Evolutionary conservation across 1,140 invertebrate genomes (phyloP).

Genomic region (Sinonovacula constricta): DNA sequence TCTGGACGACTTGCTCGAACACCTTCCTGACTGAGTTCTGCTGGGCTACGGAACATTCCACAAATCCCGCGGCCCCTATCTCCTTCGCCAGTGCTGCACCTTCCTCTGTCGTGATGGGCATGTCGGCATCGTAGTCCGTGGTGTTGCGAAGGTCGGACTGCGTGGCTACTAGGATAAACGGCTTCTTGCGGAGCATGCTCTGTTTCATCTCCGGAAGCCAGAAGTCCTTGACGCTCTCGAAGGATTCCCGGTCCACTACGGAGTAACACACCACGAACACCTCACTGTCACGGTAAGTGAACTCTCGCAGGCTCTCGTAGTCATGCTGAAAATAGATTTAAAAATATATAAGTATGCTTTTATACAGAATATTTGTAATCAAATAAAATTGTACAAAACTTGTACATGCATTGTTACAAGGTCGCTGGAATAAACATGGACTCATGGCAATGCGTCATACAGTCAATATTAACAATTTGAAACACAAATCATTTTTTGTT

Average conservation of each 20-base stretch:
- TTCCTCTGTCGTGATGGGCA: conserved; percentile 87
- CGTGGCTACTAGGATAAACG: conserved; percentile 86
- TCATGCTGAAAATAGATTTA: conserved; percentile 85
- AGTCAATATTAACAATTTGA: too few species aligned
- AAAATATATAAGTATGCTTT: not conserved
- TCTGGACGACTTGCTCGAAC: conserved; percentile 31
- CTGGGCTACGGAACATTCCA: conserved; percentile 89
- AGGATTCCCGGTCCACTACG: conserved; percentile 97
- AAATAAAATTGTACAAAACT: not conserved
- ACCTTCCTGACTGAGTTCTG: conserved; percentile 22
- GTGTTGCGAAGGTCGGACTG: conserved; percentile 66
- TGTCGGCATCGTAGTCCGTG: conserved; percentile 84
- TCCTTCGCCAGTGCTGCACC: conserved; percentile 85
- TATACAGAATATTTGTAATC: not conserved
- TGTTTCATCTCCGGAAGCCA: conserved; percentile 80
- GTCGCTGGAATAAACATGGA: too few species aligned
- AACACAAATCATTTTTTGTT: too few species aligned
- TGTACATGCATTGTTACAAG: not conserved
- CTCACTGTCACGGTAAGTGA: conserved; percentile 97
- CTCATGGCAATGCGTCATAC: too few species aligned
- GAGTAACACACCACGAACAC: conserved; percentile 99
- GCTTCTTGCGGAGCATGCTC: conserved; percentile 92
- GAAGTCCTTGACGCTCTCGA: conserved; percentile 98
- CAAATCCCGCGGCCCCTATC: conserved; percentile 88
- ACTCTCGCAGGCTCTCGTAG: conserved; percentile 92